Evolutionary conservation across 2,797 vertebrate genomes (phyloP).

Genomic region (Notolepis coatsorum): DNA sequence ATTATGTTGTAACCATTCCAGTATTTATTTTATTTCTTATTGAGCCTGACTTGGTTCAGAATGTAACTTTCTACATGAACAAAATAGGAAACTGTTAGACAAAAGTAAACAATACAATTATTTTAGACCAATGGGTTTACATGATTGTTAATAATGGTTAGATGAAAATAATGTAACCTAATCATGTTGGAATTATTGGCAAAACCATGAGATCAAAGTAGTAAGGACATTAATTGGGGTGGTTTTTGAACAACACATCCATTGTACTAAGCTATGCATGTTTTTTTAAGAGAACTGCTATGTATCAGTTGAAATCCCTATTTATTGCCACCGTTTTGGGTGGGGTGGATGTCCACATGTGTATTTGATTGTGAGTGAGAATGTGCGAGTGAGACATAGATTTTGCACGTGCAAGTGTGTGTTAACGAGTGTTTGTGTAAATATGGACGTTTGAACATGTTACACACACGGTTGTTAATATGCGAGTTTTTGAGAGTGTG

Average conservation of each 20-base stretch:
- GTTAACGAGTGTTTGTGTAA: background rate
- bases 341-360: constrained; percentile 28
- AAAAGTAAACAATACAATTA: constrained; percentile 20
- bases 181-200: constrained; percentile 44
- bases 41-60: constrained; percentile 76
- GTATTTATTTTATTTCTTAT: constrained; percentile 78
- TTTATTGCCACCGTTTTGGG: constrained; percentile 74
- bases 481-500: background rate
- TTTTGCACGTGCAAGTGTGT: background rate
- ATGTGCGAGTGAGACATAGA: background rate
- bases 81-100: constrained; percentile 56
- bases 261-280: constrained; percentile 83
- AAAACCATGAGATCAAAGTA: constrained; percentile 28
- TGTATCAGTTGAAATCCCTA: constrained; percentile 57
- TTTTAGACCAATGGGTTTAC: constrained; percentile 66
- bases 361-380: background rate
- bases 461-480: background rate
- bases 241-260: constrained; percentile 52
- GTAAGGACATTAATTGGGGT: constrained; percentile 40
- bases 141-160: constrained; percentile 69
- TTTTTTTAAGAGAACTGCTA: constrained; percentile 67
- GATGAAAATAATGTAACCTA: constrained; percentile 49
- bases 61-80: constrained; percentile 84
- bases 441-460: background rate
- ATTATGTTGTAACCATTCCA: constrained; percentile 76